A percentile compares a stretch with the other conserved stretches of the same genome.
These are phyloP conservation scores for Zelostemma sp. DNA, from an alignment of 1,140 invertebrate genomes.

Conservation along the genomic window DNA sequence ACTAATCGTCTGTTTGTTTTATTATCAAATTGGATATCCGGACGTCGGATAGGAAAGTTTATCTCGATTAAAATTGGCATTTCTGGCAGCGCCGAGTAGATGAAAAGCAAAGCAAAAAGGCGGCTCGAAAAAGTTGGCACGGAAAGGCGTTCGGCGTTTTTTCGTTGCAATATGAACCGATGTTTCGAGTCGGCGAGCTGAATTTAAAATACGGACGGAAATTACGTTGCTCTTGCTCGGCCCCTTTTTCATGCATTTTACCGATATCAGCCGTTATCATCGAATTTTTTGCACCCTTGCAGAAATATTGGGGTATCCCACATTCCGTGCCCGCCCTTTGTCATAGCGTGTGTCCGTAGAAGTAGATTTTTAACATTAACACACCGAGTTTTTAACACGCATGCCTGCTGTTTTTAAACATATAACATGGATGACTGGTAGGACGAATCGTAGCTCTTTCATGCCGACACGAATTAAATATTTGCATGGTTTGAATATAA, in stretches of 20 bases:
- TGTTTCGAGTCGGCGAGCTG: slow-evolving; percentile 16
- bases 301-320: slow-evolving; percentile 14
- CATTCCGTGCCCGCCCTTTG: slow-evolving; percentile 35
- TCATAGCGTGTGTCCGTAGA: slow-evolving; percentile 49
- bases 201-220: slow-evolving; percentile 18
- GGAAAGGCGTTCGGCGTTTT: slow-evolving; percentile 9
- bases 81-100: slow-evolving; percentile 18
- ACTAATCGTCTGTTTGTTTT: too few relatives aligned
- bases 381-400: slow-evolving; percentile 52
- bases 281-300: slow-evolving; percentile 9
- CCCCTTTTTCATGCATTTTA: not conserved
- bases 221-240: not conserved
- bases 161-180: slow-evolving; percentile 22
- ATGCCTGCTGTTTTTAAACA: slow-evolving; percentile 54
- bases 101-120: slow-evolving; percentile 23
- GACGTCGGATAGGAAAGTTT: not conserved
- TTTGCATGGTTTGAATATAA: too few relatives aligned
- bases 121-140: slow-evolving; percentile 22
- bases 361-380: slow-evolving; percentile 53
- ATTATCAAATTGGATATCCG: too few relatives aligned
- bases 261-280: not conserved
- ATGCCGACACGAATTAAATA: too few relatives aligned
- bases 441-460: too few relatives aligned
- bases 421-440: too few relatives aligned
- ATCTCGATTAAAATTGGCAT: slow-evolving; percentile 14